A percentile compares a stretch with the other conserved stretches of the same genome.
Conservation (phyloP, 2,888 invertebrate species). For the Xestia sexstrigata region DNA sequence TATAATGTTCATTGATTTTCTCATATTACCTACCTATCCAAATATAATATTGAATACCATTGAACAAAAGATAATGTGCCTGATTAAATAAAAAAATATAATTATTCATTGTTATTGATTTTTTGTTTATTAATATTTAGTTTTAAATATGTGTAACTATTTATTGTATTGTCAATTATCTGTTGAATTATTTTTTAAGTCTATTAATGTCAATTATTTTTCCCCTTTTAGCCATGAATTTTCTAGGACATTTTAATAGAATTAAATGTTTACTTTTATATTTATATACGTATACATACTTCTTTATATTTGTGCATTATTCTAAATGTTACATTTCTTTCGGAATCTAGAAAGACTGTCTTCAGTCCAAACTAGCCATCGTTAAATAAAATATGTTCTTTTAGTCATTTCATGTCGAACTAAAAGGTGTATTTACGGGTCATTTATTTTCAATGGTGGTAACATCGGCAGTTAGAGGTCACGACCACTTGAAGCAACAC, state of each 20-base stretch:
- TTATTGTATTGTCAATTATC: slow-evolving; percentile 63
- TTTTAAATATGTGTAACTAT: slow-evolving; percentile 60
- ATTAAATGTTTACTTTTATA: slow-evolving; percentile 28
- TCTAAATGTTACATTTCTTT: slow-evolving; percentile 4
- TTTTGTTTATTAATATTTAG: slow-evolving; percentile 60
- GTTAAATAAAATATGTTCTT: neutral
- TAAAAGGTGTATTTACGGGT: neutral
- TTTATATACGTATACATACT: slow-evolving; percentile 13
- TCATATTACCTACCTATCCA: slow-evolving; percentile 37
- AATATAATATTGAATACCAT: slow-evolving; percentile 61
- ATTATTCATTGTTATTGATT: slow-evolving; percentile 66
- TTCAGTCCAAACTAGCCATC: slow-evolving; percentile 13
- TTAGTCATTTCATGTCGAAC: slow-evolving; percentile 8
- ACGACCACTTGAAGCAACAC: neutral
- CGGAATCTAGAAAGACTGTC: slow-evolving; percentile 22
- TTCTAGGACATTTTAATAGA: slow-evolving; percentile 39
- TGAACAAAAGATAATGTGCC: slow-evolving; percentile 66
- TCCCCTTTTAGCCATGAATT: slow-evolving; percentile 39
- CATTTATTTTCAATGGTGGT: slow-evolving; percentile 9
- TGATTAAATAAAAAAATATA: slow-evolving; percentile 60
- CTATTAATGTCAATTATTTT: slow-evolving; percentile 44
- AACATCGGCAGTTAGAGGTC: slow-evolving; percentile 5
- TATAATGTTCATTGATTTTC: slow-evolving; percentile 17
- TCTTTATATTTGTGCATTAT: slow-evolving; percentile 8
- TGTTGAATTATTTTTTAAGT: slow-evolving; percentile 61